These are phyloP conservation scores for Papilio xuthus DNA, from an alignment of 1,140 invertebrate species.

Conservation along the genomic window DNA sequence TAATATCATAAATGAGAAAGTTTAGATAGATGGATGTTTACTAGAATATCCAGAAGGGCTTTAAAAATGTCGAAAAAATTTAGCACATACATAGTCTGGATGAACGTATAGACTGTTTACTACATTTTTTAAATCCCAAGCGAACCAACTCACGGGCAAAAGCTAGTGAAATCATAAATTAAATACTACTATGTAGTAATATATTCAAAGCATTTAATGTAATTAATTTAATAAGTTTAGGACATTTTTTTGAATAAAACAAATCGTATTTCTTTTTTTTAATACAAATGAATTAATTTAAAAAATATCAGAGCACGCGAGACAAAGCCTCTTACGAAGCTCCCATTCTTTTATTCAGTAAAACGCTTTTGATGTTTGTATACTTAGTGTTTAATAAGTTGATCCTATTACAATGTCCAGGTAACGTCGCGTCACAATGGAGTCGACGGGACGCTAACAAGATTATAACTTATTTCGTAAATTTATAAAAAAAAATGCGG, in stretches of 20 bases:
- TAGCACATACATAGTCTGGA: too few relatives aligned
- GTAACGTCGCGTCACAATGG: slow-evolving; percentile 74
- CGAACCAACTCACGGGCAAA: too few relatives aligned
- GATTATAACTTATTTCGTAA: slow-evolving; percentile 81
- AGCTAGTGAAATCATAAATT: too few relatives aligned
- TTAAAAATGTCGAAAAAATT: too few relatives aligned
- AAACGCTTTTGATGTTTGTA: slow-evolving; percentile 77
- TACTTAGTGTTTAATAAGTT: slow-evolving; percentile 81
- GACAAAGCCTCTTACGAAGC: slow-evolving; percentile 73
- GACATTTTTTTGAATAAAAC: not conserved
- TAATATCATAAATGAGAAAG: too few relatives aligned
- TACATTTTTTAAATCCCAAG: too few relatives aligned
- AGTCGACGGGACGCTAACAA: slow-evolving; percentile 72
- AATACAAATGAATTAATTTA: slow-evolving; percentile 43
- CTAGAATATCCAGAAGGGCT: too few relatives aligned
- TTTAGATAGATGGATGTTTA: too few relatives aligned
- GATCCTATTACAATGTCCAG: slow-evolving; percentile 80
- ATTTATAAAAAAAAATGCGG: slow-evolving; percentile 76
- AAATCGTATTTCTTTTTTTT: slow-evolving; percentile 11
- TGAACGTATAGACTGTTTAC: too few relatives aligned
- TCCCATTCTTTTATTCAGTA: slow-evolving; percentile 69
- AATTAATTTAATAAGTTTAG: not conserved
- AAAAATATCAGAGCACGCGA: slow-evolving; percentile 42
- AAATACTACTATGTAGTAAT: too few relatives aligned
- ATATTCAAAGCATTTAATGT: too few relatives aligned